Evolutionary conservation across 1,140 invertebrate genomes (phyloP), one percentile per base, ranked within the genome.

Genomic region (Eufriesea mexicana): DNA sequence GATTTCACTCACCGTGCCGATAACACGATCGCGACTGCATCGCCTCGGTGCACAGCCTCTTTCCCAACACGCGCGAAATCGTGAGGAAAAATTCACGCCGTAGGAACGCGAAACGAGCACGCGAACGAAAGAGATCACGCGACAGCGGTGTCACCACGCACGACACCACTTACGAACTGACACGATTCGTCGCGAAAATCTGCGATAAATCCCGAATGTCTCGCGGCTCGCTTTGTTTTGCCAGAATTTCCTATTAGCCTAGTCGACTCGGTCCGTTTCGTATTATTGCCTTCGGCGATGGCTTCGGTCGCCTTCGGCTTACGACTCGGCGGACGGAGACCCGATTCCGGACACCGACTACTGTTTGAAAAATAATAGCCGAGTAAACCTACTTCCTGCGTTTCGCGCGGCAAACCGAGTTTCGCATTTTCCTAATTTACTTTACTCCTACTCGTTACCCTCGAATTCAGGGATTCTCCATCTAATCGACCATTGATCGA

Each of bases 91-190:
- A 0, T 42, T 64, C 18, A 4, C 28, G 18, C 20, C 14, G 18
- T 14, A 42, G 1, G 2, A 10, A 45, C 35, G 5, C 9, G 5
- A 7, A 20, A 6, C 45, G 7, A 0, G 16, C n/a, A 64, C 9
- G 35, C 62, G 28, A 2, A 25, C 23, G 51, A 61, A 79, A 49
- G 45, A 61, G 9, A 5, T n/a, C 14, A 75, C 74, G 49, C 80
- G 86, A 55, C 62, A 76, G 62, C 80, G 64, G 47, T 61, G 35
- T 18, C 23, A 47, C 35, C 74, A 54, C 80, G 74, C 28, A 64
- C 61, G 79, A 49, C 59, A 45, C 28, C 49, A n/a, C n/a, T 62
- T 49, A 59, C n/a, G 18, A 47, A 74, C 71, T 72, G 55, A 35
- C 4, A 16, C 55, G 70, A 25, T n/a, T 18, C 16, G 9, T 14